Evolutionary conservation across 2,888 invertebrate genomes (phyloP).

Genomic region (Melieria picta): DNA sequence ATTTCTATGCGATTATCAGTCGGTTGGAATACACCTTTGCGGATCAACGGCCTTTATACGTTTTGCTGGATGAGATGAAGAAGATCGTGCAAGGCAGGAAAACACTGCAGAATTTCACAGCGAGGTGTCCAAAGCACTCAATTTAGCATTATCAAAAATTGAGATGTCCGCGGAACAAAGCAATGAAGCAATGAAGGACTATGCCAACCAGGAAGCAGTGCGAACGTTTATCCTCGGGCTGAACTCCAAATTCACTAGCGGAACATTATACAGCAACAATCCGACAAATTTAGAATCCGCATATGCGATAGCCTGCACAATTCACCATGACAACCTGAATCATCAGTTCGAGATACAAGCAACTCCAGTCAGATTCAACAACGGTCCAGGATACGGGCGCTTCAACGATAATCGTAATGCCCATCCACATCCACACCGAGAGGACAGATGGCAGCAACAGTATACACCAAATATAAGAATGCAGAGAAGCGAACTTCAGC

Average conservation of each 20-base stretch:
- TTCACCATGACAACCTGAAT: no score
- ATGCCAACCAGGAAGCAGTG: background rate
- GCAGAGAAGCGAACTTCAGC: background rate
- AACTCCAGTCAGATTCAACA: background rate
- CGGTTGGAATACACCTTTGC: background rate
- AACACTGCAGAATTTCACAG: constrained; percentile 16
- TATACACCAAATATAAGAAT: background rate
- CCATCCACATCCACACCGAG: background rate
- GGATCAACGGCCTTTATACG: constrained; percentile 18
- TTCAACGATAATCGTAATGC: background rate
- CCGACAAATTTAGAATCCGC: no score
- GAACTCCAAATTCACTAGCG: no score
- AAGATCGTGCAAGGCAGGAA: constrained; percentile 15
- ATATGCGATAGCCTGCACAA: no score
- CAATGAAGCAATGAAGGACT: background rate
- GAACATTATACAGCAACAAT: no score
- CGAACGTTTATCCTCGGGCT: background rate
- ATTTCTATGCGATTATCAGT: background rate
- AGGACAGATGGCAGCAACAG: background rate
- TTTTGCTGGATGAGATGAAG: constrained; percentile 16
- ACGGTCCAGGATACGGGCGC: background rate
- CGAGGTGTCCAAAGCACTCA: background rate
- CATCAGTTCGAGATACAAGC: no score
- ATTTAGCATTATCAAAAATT: constrained; percentile 6
- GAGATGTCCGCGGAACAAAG: background rate